phyloP scores from a whole-genome alignment of 2,113 vertebrate genomes.

The Odocoileus hemionus region DNA sequence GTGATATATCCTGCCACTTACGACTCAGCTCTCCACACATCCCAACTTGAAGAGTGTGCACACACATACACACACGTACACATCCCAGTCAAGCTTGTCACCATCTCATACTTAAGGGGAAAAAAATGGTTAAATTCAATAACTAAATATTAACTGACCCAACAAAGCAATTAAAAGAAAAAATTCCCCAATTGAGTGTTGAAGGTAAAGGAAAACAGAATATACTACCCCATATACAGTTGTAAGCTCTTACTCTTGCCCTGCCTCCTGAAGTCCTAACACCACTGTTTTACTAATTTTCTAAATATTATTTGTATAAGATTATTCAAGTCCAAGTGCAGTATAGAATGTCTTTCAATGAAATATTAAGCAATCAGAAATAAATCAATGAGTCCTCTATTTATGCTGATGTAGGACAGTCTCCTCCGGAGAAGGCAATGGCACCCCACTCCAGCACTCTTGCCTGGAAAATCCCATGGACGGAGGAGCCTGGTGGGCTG shows the following conservation, averaged over 20 bases:
- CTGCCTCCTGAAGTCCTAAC: neutral
- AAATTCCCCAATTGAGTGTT: neutral
- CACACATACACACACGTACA: rapidly evolving
- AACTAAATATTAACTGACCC: neutral
- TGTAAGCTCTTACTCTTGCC: neutral
- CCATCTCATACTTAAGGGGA: neutral
- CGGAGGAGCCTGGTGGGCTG: too few relatives aligned
- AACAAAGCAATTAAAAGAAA: constrained; percentile 17
- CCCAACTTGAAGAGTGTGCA: neutral
- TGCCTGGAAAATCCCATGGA: too few relatives aligned
- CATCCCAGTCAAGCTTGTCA: neutral
- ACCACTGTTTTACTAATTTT: neutral
- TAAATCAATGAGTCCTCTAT: neutral
- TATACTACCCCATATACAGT: neutral
- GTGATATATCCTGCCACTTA: neutral
- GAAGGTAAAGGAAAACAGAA: neutral
- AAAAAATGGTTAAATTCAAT: neutral
- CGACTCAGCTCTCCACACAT: neutral
- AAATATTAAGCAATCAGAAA: neutral
- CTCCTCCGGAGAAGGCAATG: too few relatives aligned
- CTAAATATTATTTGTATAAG: neutral
- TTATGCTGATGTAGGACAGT: neutral
- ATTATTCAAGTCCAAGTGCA: neutral
- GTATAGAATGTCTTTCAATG: neutral
- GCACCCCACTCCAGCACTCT: too few relatives aligned